Base-by-base conservation (phyloP, 2,113 vertebrate species). In the Cisticola juncidis region DNA sequence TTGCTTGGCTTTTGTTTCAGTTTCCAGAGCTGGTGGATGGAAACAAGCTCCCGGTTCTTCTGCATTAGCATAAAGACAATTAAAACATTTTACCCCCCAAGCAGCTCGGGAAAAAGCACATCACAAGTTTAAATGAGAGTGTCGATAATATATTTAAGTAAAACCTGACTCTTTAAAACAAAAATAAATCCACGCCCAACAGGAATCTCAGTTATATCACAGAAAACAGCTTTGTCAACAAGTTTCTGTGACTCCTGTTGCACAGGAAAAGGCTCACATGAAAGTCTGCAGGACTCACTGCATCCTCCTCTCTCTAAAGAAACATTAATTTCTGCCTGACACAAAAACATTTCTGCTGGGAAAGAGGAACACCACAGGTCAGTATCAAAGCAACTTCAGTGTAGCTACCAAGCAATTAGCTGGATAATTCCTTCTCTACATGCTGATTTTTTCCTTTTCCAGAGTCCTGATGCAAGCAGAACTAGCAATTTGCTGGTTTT, bases 61-160 rank as follows among this genome's bases (percentile, higher is more conserved):
- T 90, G 40, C 45, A 91, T 92, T 93, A 95, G 74, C 83, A 82
- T 91, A 79, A 94, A 94, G 82, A 96, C 92, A 89, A 97, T 95
- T 97, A 94, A 91, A 95, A 95, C 85, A 64, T 81, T 89, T 12
- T 2, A 7, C 1, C 57, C 33, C 12, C 21, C 21, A 58, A 87
- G 66, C 40, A 95, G 54, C 88, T 92, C 77, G n/a, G 69, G 90
- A 79, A 40, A 95, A 95, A 94, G 88, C 44, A 70, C 54, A 53
- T 77, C 57, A 48, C 29, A 24, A 78, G 47, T 21, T 70, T 54
- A 81, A 84, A 57, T 22, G 20, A n/a, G 28, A 33, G 23, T 5
- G 11, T 53, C 23, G 19, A 40, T 53, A 68, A 83, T 28, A 35
- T 14, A 86, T 40, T 86, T 62, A 74, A 85, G 91, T 68, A 70